phyloP scores from a whole-genome alignment of 2,888 invertebrate species.

The Coremacera marginata region DNA sequence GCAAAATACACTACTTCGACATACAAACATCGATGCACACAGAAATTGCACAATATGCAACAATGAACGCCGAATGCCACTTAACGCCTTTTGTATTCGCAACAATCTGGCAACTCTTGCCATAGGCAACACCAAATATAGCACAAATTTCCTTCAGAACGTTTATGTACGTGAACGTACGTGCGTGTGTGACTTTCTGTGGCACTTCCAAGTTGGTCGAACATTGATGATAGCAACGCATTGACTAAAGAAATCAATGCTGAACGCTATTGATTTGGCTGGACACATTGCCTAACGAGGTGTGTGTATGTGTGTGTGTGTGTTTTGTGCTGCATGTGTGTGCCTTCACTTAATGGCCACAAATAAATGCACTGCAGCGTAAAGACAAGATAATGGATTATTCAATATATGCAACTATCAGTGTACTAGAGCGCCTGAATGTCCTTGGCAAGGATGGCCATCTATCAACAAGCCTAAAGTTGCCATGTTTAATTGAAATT shows the following conservation, averaged over 20 bases:
- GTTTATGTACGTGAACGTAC: neutral
- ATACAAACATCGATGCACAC: neutral
- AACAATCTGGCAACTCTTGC: neutral
- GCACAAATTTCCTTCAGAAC: neutral
- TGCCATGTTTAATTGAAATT: conserved; percentile 11
- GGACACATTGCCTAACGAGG: neutral
- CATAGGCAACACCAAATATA: neutral
- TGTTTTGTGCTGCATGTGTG: conserved; percentile 2
- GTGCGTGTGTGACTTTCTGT: neutral
- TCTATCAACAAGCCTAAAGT: neutral
- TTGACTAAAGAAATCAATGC: conserved; percentile 9
- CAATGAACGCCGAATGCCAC: conserved; percentile 4
- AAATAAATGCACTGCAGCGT: conserved; percentile 8
- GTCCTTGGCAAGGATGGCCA: too few species aligned
- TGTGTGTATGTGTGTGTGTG: neutral
- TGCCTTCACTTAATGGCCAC: neutral
- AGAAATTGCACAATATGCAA: neutral
- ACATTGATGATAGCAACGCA: neutral
- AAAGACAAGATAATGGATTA: neutral
- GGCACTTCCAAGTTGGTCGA: neutral
- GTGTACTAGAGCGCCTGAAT: too few species aligned
- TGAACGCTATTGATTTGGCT: neutral
- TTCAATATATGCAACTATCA: too few species aligned
- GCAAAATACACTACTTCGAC: neutral
- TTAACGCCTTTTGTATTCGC: conserved; percentile 9